Conservation (phyloP, 2,888 invertebrate species). For the Harpagoxenus sublaevis region DNA sequence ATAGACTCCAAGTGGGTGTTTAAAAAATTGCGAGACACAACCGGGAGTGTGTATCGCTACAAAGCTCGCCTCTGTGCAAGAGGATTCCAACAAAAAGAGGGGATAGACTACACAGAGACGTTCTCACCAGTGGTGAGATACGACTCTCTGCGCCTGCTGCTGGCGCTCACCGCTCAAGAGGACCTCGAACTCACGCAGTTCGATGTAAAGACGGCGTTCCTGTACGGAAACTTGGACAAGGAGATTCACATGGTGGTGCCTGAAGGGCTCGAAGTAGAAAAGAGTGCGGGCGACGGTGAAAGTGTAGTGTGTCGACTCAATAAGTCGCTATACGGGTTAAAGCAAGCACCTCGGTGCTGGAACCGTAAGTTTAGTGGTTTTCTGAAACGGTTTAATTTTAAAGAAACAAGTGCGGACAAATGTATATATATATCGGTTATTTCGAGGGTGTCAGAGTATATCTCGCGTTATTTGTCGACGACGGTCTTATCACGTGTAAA, state of each 20-base stretch:
- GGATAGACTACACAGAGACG: too few species aligned
- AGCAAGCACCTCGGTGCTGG: not conserved
- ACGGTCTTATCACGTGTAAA: not conserved
- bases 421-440: not conserved
- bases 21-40: too few species aligned
- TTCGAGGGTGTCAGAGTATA: not conserved
- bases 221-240: not conserved
- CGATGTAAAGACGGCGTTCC: not conserved
- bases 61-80: too few species aligned
- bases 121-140: not conserved
- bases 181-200: not conserved
- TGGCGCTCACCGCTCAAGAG: not conserved
- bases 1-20: too few species aligned
- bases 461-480: not conserved
- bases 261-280: not conserved
- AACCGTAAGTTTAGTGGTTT: not conserved
- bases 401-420: not conserved
- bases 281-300: rapidly evolving
- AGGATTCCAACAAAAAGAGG: too few species aligned
- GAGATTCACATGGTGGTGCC: not conserved
- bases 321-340: not conserved
- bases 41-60: too few species aligned
- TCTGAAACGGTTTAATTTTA: not conserved
- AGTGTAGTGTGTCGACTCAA: not conserved
- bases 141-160: not conserved